These are phyloP conservation scores for Hedya salicella DNA, from an alignment of 2,888 invertebrate species.

Conservation along the genomic window DNA sequence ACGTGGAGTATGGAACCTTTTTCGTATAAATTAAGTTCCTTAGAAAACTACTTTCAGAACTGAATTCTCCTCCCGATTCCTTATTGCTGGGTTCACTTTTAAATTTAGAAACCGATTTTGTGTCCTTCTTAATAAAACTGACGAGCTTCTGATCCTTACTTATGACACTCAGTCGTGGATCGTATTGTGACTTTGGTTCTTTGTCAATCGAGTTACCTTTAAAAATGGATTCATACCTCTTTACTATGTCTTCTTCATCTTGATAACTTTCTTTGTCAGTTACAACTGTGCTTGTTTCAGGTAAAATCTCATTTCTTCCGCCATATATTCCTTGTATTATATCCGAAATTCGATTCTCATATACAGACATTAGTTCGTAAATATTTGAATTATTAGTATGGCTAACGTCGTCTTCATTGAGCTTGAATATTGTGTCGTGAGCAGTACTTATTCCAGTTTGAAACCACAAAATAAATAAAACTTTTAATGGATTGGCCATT, in stretches of 20 bases:
- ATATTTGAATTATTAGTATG: background rate
- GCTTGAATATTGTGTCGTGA: background rate
- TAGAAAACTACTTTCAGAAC: too few species aligned
- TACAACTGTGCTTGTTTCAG: background rate
- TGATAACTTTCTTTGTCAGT: background rate
- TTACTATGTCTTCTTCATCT: background rate
- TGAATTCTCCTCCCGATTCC: too few species aligned
- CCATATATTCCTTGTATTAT: constrained; percentile 2
- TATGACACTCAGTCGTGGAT: background rate
- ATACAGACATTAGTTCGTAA: background rate
- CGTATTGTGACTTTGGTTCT: background rate
- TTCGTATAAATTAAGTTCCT: too few species aligned
- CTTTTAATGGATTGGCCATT: background rate
- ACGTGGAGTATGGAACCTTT: too few species aligned
- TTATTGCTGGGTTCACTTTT: too few species aligned
- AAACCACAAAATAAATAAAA: background rate
- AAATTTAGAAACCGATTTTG: too few species aligned
- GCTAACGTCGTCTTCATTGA: background rate
- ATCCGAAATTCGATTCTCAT: constrained; percentile 1
- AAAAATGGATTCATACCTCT: background rate
- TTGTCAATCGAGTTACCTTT: background rate
- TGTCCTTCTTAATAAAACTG: background rate
- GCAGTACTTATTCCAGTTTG: background rate
- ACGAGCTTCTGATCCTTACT: background rate
- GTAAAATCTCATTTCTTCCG: background rate